Evolutionary conservation across 2,797 vertebrate genomes (phyloP).

Genomic region (Chlorospingus semifuscus): DNA sequence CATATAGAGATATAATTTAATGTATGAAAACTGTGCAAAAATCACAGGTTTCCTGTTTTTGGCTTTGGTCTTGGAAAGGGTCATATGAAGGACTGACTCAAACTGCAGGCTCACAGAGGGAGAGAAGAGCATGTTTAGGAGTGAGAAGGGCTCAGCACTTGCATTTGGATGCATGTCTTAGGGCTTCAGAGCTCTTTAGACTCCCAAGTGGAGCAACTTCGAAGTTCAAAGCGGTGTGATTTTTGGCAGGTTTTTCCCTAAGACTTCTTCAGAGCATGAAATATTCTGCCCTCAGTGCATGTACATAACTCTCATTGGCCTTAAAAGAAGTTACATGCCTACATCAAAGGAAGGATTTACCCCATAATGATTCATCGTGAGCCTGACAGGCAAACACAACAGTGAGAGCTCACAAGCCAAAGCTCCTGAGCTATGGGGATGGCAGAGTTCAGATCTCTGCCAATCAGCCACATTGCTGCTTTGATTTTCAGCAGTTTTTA

Average conservation of each 20-base stretch:
- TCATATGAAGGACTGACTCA: background rate
- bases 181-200: constrained; percentile 42
- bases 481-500: constrained; percentile 21
- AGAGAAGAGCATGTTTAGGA: background rate
- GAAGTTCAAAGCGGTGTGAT: constrained; percentile 56
- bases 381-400: constrained; percentile 69
- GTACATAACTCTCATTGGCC: constrained; percentile 66
- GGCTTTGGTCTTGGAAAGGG: background rate
- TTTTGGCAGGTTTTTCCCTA: constrained; percentile 57
- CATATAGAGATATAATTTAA: background rate
- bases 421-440: background rate
- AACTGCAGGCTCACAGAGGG: background rate
- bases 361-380: constrained; percentile 58
- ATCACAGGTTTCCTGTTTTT: background rate
- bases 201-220: constrained; percentile 26
- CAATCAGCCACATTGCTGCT: background rate
- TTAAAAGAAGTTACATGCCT: constrained; percentile 70
- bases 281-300: constrained; percentile 60
- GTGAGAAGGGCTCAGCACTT: constrained; percentile 32
- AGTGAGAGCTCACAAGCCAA: constrained; percentile 43
- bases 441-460: constrained; percentile 38
- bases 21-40: background rate
- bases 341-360: constrained; percentile 73
- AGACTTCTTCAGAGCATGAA: constrained; percentile 55
- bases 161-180: constrained; percentile 52